Evolutionary conservation across 2,797 vertebrate species (phyloP), one percentile per base, ranked within the genome.

Genomic region (Leptoclinus maculatus): DNA sequence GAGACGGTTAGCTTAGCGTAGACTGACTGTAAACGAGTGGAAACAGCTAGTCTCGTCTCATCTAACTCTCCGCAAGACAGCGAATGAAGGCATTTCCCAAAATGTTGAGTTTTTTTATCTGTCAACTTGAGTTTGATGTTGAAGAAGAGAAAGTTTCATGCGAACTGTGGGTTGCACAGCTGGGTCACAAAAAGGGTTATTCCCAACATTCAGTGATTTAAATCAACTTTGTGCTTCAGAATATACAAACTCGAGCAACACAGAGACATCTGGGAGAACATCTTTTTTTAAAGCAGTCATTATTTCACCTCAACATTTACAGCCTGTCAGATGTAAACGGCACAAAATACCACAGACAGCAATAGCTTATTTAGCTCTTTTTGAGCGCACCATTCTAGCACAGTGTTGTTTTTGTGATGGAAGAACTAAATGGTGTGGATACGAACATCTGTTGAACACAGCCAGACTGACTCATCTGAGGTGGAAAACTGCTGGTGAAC

Each of bases 401-500:
- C 58, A 85, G 76, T 63, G 56, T 21, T 0, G 10, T 75, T 54
- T 80, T 73, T 85, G 80, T 83, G 67, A 83, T 76, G 74, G 79
- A 49, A 80, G 87, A 79, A 80, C 39, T 43, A 29, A 74, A 80
- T 51, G 75, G 76, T 47, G 78, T 36, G 53, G 34, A 78, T 2
- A 64, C 0, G 16, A 84, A 75, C 83, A 83, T 80, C 73, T 81
- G 65, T 19, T 59, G 41, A 80, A 43, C 34, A 32, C 62, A 80
- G 64, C 34, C 71, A 75, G 81, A 76, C 59, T 79, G 71, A 86
- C 86, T 68, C 7, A 53, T 76, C 57, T 57, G 5, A 62, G 41
- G 64, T 75, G 75, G 68, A 80, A 82, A 86, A 74, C 69, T 79
- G 83, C 88, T 81, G 86, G 77, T 84, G 77, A 83, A 86, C 81